phyloP scores from a whole-genome alignment of 2,797 vertebrate genomes.

The Melanotaenia nigrans region DNA sequence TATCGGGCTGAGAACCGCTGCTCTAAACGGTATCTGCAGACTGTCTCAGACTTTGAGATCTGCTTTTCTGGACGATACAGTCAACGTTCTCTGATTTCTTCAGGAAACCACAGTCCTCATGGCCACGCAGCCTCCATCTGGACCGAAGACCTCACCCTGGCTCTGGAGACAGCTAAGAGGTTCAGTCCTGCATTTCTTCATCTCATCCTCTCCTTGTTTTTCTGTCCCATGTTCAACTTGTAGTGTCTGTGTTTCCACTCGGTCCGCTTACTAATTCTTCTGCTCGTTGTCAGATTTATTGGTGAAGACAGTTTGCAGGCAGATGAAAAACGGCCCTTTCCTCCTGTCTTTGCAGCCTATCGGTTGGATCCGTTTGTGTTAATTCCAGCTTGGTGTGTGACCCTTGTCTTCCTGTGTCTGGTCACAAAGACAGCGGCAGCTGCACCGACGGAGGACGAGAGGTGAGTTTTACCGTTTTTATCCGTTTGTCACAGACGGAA shows the following conservation, averaged over 20 bases:
- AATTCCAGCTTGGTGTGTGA: conserved; percentile 87
- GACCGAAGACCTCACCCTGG: conserved; percentile 90
- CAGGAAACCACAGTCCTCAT: conserved; percentile 85
- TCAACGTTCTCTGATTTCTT: no score
- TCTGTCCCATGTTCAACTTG: no score
- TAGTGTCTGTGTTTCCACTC: not conserved
- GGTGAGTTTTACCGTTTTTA: conserved; percentile 58
- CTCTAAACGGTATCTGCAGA: no score
- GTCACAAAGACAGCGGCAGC: conserved; percentile 87
- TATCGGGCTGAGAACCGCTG: no score
- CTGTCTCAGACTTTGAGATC: no score
- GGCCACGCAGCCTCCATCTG: conserved; percentile 87
- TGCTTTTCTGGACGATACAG: no score
- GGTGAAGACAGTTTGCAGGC: no score
- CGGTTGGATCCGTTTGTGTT: conserved; percentile 87
- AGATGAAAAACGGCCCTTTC: no score
- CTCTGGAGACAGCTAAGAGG: conserved; percentile 88
- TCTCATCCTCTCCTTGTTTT: not conserved
- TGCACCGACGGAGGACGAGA: conserved; percentile 88
- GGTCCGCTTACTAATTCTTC: not conserved
- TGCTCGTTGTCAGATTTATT: not conserved
- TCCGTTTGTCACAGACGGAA: not conserved
- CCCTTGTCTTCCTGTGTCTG: conserved; percentile 84
- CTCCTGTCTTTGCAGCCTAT: conserved; percentile 76
- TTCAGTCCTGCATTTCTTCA: conserved; percentile 37